phyloP scores from a whole-genome alignment of 2,113 vertebrate species.

The Pterocles gutturalis region DNA sequence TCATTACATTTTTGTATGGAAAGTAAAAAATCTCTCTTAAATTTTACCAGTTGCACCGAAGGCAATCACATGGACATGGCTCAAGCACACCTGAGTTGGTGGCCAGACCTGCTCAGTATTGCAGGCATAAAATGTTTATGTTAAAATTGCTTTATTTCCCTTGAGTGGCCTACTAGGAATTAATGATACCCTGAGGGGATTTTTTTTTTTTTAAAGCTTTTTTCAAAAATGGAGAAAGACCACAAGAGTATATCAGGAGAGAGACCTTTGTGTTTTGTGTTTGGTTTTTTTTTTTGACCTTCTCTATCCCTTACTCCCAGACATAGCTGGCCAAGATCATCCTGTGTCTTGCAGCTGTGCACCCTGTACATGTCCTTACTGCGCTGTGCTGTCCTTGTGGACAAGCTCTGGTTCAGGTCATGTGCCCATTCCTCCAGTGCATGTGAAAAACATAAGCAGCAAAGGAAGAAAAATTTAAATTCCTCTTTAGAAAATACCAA shows the following conservation, averaged over 20 bases:
- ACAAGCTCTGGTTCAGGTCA: background rate
- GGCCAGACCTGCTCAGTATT: background rate
- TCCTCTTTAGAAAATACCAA: background rate
- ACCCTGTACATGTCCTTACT: background rate
- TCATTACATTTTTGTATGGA: background rate
- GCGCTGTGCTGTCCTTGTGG: background rate
- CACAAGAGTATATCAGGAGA: background rate
- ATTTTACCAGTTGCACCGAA: background rate
- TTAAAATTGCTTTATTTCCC: background rate
- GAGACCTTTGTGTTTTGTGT: background rate
- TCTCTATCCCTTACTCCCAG: background rate
- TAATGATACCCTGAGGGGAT: background rate
- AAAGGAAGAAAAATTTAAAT: background rate
- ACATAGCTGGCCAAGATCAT: background rate
- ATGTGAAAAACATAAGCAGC: background rate
- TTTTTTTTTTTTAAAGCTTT: background rate
- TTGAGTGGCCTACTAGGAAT: background rate
- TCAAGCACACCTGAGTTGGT: background rate
- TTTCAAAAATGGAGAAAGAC: background rate
- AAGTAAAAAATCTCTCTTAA: background rate
- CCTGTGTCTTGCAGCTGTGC: background rate
- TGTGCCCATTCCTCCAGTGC: fast-evolving
- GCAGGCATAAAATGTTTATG: background rate
- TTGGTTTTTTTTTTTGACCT: background rate
- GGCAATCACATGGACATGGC: background rate